Evolutionary conservation across 1,140 invertebrate genomes (phyloP), one percentile per base, ranked within the genome.

Genomic region (Camponotus vicinus): DNA sequence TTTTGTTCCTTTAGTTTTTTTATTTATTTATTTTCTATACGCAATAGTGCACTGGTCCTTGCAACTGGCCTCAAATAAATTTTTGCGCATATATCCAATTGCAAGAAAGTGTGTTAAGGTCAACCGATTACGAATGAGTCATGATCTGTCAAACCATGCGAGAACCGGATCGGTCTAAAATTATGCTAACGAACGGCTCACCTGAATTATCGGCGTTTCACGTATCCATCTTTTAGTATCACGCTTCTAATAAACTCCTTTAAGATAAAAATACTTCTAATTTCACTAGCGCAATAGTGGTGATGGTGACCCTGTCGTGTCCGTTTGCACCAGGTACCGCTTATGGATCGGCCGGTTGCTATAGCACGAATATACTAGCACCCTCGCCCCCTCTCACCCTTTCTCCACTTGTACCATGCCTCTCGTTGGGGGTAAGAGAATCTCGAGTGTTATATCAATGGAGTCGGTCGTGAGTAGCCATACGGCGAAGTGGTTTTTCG

Each of bases 281-380:
- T 67, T 67, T 77, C 18, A 42, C 21, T 37, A 21, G 18, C 76
- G 45, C 49, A 57, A 45, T 13, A 37, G 21, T 11, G 13, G 18
- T 27, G 57, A 37, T 71, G 92, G 92, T 95, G 92, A 95, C 94
- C 93, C 92, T 89, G 86, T 87, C 85, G 94, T 95, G 78, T 86
- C 92, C 86, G 90, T 64, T 61, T 55, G 18, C 84, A 57, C 93
- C 93, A 94, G 94, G 94, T 57, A 94, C 95, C 67, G 90, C 67
- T 94, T 95, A 95, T 95, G 89, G 94, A 95, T 95, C 93, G 85
- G 71, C 8, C 59, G 80, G 94, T 94, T 94, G 93, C 94, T 94
- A 93, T 93, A 94, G 92, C 57, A 70, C 77, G 86, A 77, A 91
- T 61, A 49, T 52, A 63, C 37, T 27, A 73, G 55, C 40, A 73